Base-by-base conservation (phyloP, 2,113 vertebrate genomes). In the Rhinoptilus africanus region DNA sequence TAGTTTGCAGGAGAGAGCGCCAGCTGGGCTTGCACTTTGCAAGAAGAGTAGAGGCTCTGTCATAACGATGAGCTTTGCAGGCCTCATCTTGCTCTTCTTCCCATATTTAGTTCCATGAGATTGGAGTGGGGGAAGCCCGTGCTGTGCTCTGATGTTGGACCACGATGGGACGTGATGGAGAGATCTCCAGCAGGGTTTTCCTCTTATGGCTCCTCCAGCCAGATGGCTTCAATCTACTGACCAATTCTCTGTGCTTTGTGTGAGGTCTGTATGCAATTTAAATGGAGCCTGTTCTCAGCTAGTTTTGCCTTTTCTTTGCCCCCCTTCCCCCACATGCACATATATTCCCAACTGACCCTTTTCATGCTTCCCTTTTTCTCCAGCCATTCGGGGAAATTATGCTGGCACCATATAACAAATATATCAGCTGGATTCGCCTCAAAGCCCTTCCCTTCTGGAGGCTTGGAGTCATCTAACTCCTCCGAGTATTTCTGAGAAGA, bases 181-280 rank as follows among this genome's bases (percentile, higher is more conserved):
- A 89, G 93, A 96, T 94, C 92, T 97, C 96, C 97, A 96, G 94
- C 95, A 96, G 94, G 95, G 91, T 93, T 95, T 97, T 95, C 87
- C 78, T 97, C 93, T 91, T 93, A 95, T 51, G 87, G 92, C 92
- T 96, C 64, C 85, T 97, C 78, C 90, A 96, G 94, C 96, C 96
- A 97, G 96, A 96, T 97, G 96, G 95, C 95, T 97, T 97, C 96
- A 97, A 97, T 96, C 93, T 96, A 95, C 95, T 97, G 94, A 96
- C 94, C 95, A 96, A 89, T 93, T 94, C 92, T 95, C 93, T 95
- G 96, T 96, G 96, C 94, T 97, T 97, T 97, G 95, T 97, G 93
- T 97, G 96, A 97, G 96, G 97, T 97, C 96, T 97, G 89, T 74
- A 53, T 93, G 91, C 86, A 97, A 93, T 95, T 96, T 95, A 77